Conservation (phyloP, 2,888 invertebrate genomes). For the Cerceris rybyensis region DNA sequence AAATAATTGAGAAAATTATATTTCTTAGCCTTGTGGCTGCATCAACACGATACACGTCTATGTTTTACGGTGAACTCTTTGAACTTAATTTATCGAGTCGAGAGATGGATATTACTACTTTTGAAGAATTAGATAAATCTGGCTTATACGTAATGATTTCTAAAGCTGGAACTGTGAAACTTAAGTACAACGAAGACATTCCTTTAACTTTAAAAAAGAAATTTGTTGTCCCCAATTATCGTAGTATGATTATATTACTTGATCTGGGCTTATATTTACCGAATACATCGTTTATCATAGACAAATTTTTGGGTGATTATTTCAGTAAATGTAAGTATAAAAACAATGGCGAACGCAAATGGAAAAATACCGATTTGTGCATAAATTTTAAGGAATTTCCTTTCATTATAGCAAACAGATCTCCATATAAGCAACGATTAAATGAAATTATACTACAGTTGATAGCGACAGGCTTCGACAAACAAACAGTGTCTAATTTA, state of each 20-base stretch:
- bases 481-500: not conserved
- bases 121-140: not conserved
- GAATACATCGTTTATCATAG: not conserved
- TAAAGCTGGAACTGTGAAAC: not conserved
- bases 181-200: not conserved
- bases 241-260: too few relatives aligned
- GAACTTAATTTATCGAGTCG: not conserved
- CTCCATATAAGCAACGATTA: not conserved
- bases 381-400: not conserved
- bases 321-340: not conserved
- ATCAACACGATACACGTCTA: not conserved
- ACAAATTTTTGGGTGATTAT: not conserved
- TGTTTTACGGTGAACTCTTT: not conserved
- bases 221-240: too few relatives aligned
- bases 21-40: not conserved
- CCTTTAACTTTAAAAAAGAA: too few relatives aligned
- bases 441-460: not conserved
- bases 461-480: not conserved
- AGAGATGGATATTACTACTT: not conserved
- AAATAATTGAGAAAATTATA: not conserved
- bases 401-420: not conserved
- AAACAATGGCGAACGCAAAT: not conserved
- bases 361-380: not conserved
- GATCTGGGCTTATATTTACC: too few relatives aligned
- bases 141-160: not conserved